A percentile compares a stretch with the other conserved stretches of the same genome.
Conservation (phyloP, 2,113 vertebrate species). For the Takifugu flavidus region DNA sequence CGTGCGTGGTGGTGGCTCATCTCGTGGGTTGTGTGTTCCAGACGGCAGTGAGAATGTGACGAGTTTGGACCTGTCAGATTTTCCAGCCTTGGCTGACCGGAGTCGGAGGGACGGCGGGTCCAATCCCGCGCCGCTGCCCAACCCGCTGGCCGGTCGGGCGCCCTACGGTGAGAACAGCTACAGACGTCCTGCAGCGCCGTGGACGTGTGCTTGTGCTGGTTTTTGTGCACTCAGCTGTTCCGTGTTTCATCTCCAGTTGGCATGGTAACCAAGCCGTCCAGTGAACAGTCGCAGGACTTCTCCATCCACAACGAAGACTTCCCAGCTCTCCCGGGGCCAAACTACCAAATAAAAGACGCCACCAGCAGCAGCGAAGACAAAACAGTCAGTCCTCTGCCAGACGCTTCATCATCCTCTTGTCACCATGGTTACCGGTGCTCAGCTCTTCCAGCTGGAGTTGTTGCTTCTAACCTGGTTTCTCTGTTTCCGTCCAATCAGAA, state of each 20-base stretch:
- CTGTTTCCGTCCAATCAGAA: constrained; percentile 74
- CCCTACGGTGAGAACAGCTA: constrained; percentile 85
- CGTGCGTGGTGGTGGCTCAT: too few relatives aligned
- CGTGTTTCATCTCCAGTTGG: constrained; percentile 78
- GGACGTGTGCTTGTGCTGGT: not conserved
- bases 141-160: constrained; percentile 96
- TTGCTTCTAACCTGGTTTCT: constrained; percentile 5
- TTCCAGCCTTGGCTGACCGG: constrained; percentile 96
- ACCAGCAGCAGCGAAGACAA: constrained; percentile 95
- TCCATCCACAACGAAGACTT: constrained; percentile 99
- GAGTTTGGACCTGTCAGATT: constrained; percentile 97
- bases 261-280: constrained; percentile 99
- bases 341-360: constrained; percentile 91
- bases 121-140: constrained; percentile 95
- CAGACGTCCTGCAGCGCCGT: not conserved
- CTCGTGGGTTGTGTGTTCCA: constrained; percentile 47
- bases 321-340: constrained; percentile 96
- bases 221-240: not conserved
- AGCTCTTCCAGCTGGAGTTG: not conserved
- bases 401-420: too few relatives aligned
- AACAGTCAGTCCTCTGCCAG: constrained; percentile 76
- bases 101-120: constrained; percentile 96
- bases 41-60: constrained; percentile 99
- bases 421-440: not conserved
- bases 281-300: constrained; percentile 98